Percentiles rank a stretch among this genome's conserved stretches.
Conservation (phyloP, 2,888 invertebrate species). For the Hydraecia micacea region DNA sequence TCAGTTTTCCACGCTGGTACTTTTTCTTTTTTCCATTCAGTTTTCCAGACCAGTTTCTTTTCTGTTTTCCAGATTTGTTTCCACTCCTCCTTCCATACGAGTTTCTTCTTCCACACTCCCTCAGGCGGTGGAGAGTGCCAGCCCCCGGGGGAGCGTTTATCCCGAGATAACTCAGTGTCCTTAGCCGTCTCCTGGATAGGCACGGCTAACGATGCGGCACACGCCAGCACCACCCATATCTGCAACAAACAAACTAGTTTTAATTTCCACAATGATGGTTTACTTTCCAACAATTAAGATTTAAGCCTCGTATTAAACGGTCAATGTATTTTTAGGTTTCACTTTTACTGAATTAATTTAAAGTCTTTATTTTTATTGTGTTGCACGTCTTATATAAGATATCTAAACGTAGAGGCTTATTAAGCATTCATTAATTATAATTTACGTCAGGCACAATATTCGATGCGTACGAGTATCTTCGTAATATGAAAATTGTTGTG, state of each 20-base stretch:
- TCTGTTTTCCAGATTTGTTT: slow-evolving; percentile 94
- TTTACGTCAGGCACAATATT: slow-evolving; percentile 22
- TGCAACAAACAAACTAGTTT: slow-evolving; percentile 80
- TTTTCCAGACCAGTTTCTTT: slow-evolving; percentile 93
- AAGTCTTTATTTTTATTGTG: slow-evolving; percentile 38
- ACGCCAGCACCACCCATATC: slow-evolving; percentile 91
- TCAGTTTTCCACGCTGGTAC: slow-evolving; percentile 95
- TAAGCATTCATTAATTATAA: slow-evolving; percentile 33
- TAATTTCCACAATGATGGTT: slow-evolving; percentile 6
- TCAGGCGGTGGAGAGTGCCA: slow-evolving; percentile 90
- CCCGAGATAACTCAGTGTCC: slow-evolving; percentile 83
- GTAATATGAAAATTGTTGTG: slow-evolving; percentile 10
- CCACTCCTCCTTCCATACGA: slow-evolving; percentile 96
- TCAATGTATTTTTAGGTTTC: slow-evolving; percentile 44
- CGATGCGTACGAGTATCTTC: slow-evolving; percentile 34
- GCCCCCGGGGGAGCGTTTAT: slow-evolving; percentile 89
- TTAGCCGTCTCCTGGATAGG: slow-evolving; percentile 78
- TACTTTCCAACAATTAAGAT: slow-evolving; percentile 54
- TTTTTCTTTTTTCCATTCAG: slow-evolving; percentile 93
- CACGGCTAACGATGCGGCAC: slow-evolving; percentile 85
- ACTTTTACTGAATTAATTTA: slow-evolving; percentile 47
- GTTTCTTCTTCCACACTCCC: slow-evolving; percentile 95
- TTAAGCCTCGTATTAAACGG: slow-evolving; percentile 27
- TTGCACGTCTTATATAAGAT: slow-evolving; percentile 20
- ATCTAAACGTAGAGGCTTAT: slow-evolving; percentile 24